Base-by-base conservation (phyloP, 2,888 invertebrate genomes). In the Latrodectus hesperus region DNA sequence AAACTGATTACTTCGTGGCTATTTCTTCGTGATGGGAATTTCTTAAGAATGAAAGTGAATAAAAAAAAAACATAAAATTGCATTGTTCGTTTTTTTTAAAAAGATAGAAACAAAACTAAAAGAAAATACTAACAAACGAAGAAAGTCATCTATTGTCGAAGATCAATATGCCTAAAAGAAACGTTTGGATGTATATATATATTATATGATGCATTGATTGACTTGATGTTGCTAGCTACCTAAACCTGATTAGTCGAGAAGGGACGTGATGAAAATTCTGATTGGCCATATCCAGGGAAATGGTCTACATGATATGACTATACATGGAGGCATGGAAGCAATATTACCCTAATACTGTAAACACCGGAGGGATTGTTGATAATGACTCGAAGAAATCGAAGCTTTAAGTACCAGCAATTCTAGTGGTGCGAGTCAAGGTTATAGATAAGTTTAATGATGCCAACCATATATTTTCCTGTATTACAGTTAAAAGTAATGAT, bases 201-300 rank as follows among this genome's bases (percentile, higher is more conserved):
- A 11, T 67, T n/a, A 67, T 67, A 17, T 67, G 8, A 6, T n/a
- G 38, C 68, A 82, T 75, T 74, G 74, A 75, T 75, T 82, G 74
- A 67, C 55, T 68, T 38, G 68, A 75, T 65, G 75, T 67, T 72
- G 60, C 55, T 55, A 11, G 55, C 11, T 64, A 65, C 72, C 55
- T 12, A 82, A 74, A 82, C 65, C 68, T 82, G 82, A 82, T 82
- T 82, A 75, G 82, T 67, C 55, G 68, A 82, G 74, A 75, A 60
- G 9, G 14, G 17, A 82, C 82, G 82, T 82, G 82, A 75, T 9
- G 8, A n/a, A 64, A 67, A 49, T 82, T 16, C 17, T 12, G 55
- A 82, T 68, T 82, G 82, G 70, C 14, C 65, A 22, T 16, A 64
- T 9, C 52, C 52, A 16, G n/a, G 81, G 52, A 76, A 81, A 73